Base-by-base conservation (phyloP, 2,113 vertebrate species). In the Sturnira hondurensis region DNA sequence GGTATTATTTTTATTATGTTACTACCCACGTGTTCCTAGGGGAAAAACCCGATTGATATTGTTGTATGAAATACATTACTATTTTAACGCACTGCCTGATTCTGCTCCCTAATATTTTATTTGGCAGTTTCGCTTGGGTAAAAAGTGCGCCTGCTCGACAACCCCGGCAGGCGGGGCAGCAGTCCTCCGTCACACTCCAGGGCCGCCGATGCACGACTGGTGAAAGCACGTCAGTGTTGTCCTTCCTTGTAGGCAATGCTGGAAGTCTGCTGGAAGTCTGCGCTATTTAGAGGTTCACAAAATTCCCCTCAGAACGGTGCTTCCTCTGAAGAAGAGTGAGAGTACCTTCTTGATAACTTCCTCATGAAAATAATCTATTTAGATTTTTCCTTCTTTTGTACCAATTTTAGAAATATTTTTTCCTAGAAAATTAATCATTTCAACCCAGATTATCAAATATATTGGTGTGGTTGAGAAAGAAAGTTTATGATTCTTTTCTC, bases 321-420 rank as follows among this genome's bases (percentile, higher is more conserved):
- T 84, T 86, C 56, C 36, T 83, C 89, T 74, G 38, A 73, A 41
- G 41, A 92, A 78, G 20, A 89, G 26, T 38, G 70, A 84, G 4
- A 14, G 41, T 5, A 68, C 19, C 24, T 73, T 95, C 47, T 85
- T 89, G 43, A 45, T 63, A 92, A 70, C 22, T 85, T 96, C 78
- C 52, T 87, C 33, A 89, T 50, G n/a, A 94, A 94, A 92, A 80
- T 56, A 93, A 84, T 14, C 20, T 76, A 20, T 68, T 96, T 43
- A 61, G 9, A 85, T 73, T 81, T 96, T 61, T 31, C 22, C 38
- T 54, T 91, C 22, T 76, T 77, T 26, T 83, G 15, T 54, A 38
- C 28, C n/a, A 94, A 28, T 89, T 89, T 67, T 68, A 33, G 41
- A 81, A 93, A 80, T 52, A 45, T 26, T 36, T 16, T 81, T 76